A percentile compares a stretch with the other conserved stretches of the same genome.
phyloP scores from a whole-genome alignment of 2,113 vertebrate genomes.

The Cyphomyrus plagiostoma region DNA sequence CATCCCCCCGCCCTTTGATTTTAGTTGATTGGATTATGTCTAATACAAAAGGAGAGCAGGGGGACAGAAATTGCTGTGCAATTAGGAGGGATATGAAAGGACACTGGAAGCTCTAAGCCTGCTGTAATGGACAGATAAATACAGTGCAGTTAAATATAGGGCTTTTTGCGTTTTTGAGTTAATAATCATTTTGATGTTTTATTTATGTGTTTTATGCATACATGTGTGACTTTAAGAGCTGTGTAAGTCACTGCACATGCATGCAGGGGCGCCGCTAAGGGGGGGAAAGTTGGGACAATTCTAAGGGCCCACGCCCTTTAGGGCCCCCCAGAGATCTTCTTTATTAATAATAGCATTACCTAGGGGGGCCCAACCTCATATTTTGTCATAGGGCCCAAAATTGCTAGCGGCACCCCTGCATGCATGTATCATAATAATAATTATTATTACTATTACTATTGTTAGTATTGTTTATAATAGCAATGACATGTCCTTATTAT shows the following conservation, averaged over 20 bases:
- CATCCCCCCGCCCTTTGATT: constrained; percentile 13
- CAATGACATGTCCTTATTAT: too few species aligned
- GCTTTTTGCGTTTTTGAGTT: constrained; percentile 15
- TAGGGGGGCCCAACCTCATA: too few species aligned
- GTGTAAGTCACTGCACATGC: background rate
- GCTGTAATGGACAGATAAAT: constrained; percentile 7
- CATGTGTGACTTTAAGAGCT: background rate
- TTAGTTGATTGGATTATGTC: constrained; percentile 18
- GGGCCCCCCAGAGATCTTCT: too few species aligned
- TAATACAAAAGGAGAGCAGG: background rate
- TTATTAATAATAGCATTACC: too few species aligned
- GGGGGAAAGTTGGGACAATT: too few species aligned
- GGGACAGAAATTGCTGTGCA: constrained; percentile 25
- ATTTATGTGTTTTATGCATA: background rate
- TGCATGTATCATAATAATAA: background rate
- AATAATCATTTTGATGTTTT: constrained; percentile 25
- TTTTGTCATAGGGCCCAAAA: too few species aligned
- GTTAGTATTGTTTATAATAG: background rate
- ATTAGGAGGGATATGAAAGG: constrained; percentile 24
- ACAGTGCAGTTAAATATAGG: constrained; percentile 9
- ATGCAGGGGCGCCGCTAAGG: too few species aligned
- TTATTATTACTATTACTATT: too few species aligned
- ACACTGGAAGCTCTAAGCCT: constrained; percentile 13
- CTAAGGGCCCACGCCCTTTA: too few species aligned
- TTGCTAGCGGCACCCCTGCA: too few species aligned